These are phyloP conservation scores for Tiaroga cobitis DNA, from an alignment of 2,797 vertebrate genomes.

Conservation along the genomic window DNA sequence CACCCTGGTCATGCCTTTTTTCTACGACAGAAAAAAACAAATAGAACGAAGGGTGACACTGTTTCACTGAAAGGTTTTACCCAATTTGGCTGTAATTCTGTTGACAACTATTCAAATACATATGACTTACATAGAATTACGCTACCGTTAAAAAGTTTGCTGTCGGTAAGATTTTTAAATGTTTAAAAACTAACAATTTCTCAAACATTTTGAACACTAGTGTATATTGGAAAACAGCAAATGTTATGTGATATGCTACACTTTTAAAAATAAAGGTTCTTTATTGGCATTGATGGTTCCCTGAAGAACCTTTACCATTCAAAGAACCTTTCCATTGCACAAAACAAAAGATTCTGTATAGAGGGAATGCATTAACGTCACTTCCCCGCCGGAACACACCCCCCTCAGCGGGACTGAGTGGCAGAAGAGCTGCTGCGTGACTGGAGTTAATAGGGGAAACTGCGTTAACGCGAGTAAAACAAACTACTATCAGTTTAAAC, in stretches of 20 bases:
- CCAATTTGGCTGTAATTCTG: neutral
- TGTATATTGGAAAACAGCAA: neutral
- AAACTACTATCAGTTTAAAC: too few relatives aligned
- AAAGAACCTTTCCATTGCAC: too few relatives aligned
- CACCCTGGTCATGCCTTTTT: conserved; percentile 56
- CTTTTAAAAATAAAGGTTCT: too few relatives aligned
- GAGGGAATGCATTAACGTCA: too few relatives aligned
- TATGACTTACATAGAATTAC: neutral
- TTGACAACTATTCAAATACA: neutral
- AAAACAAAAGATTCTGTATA: too few relatives aligned
- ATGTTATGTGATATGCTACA: neutral
- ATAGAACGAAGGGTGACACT: neutral
- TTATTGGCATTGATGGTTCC: neutral
- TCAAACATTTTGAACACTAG: neutral
- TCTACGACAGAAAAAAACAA: conserved; percentile 65
- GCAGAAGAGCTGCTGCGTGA: too few relatives aligned
- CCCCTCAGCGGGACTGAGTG: too few relatives aligned
- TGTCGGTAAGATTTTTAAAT: neutral
- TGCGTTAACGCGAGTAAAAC: too few relatives aligned
- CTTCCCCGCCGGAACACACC: too few relatives aligned
- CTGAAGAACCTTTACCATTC: too few relatives aligned
- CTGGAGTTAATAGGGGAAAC: too few relatives aligned
- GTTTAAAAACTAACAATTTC: neutral
- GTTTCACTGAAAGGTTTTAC: neutral
- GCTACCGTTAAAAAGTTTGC: neutral